Base-by-base conservation (phyloP, 2,888 invertebrate genomes). In the Zele albiditarsus region DNA sequence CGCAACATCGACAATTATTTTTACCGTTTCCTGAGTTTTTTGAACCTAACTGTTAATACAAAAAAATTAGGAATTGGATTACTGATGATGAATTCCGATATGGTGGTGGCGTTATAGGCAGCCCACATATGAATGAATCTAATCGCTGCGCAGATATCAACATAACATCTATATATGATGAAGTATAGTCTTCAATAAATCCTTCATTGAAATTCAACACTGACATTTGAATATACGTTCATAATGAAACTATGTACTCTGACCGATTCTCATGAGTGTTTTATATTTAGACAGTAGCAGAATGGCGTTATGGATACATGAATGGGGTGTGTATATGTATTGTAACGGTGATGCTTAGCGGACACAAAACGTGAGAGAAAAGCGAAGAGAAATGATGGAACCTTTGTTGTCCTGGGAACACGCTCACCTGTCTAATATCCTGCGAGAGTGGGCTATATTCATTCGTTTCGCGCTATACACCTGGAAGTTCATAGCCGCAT, bases 371-470 rank as follows among this genome's bases (percentile, higher is more conserved):
- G 83, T 81, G 82, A 80, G 84, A 82, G 16, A 5, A 3, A 49
- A 49, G n/a, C 3, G 49, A 49, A 49, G 49, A 16, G 49, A 49
- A 49, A 16, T 86, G 85, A 85, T 87, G 86, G 87, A 85, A 80
- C 81, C 83, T 87, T 88, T 88, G 88, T 88, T 87, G 85, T 84
- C 87, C 78, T 87, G 88, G 87, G 88, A 88, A 88, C 82, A 77
- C 75, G 78, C 80, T 84, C 88, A 88, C 85, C 84, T 88, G 88
- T 85, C 86, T 87, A 87, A 87, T 86, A 88, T 87, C 88, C 82
- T 81, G 81, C 81, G 80, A 77, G 83, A 85, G 84, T 68, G 67
- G 42, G 60, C 33, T 65, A 42, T 74, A 74, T 69, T 65, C 65
- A 33, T 65, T 71, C 46, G 25, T 42, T 46, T 58, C 31, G 31